phyloP scores from a whole-genome alignment of 1,140 invertebrate species.

The Carcinoscorpius rotundicauda region DNA sequence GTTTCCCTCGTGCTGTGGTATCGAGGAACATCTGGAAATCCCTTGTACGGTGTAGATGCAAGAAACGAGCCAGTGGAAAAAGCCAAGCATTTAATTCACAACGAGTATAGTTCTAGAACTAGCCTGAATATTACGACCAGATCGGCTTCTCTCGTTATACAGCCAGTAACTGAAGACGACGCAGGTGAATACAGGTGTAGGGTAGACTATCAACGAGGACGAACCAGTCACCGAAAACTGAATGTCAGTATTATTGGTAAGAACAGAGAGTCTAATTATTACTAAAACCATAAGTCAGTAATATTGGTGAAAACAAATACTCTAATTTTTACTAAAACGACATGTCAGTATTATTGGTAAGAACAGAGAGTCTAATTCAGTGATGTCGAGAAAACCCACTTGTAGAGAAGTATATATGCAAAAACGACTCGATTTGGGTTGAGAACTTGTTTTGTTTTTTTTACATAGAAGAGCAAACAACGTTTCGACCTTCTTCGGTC shows the following conservation, averaged over 20 bases:
- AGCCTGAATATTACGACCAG: constrained; percentile 17
- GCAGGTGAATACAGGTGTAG: constrained; percentile 74
- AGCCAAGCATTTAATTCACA: constrained; percentile 20
- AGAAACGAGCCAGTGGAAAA: constrained; percentile 12
- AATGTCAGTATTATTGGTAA: constrained; percentile 83
- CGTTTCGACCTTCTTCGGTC: too few relatives aligned
- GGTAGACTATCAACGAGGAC: constrained; percentile 79
- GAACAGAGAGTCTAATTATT: constrained; percentile 21
- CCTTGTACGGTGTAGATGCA: constrained; percentile 47
- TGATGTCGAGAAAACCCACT: too few relatives aligned
- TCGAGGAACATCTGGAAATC: constrained; percentile 62
- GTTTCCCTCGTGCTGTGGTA: constrained; percentile 87
- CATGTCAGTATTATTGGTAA: constrained; percentile 83
- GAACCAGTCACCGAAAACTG: constrained; percentile 75
- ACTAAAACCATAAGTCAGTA: too few relatives aligned
- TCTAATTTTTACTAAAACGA: constrained; percentile 47
- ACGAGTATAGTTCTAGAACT: constrained; percentile 14
- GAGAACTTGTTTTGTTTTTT: too few relatives aligned
- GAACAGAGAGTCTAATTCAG: constrained; percentile 24
- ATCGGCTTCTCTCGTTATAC: constrained; percentile 53
- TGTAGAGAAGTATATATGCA: too few relatives aligned
- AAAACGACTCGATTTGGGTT: too few relatives aligned
- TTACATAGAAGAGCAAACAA: too few relatives aligned
- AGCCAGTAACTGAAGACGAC: constrained; percentile 61
- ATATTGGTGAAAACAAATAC: too few relatives aligned